Base-by-base conservation (phyloP, 2,797 vertebrate genomes). In the Rhadinocentrus ornatus region DNA sequence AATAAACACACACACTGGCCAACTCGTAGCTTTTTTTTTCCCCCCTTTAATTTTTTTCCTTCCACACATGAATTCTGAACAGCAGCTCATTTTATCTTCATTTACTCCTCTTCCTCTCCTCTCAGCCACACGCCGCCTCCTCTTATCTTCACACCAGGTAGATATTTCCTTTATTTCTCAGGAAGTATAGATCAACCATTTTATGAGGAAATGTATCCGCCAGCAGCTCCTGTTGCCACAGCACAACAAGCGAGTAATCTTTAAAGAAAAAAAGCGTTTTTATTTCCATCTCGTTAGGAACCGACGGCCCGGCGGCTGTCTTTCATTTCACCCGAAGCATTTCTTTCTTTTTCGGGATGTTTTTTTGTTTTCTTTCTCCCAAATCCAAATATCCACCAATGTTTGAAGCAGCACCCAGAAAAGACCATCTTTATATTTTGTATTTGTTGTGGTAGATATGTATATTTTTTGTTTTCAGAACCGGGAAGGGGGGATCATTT, bases 141-240 rank as follows among this genome's bases (percentile, higher is more conserved):
- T 29, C 10, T 39, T 55, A 74, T 73, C 69, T 65, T 71, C 69
- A 71, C 29, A 46, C 81, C 92, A 88, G 88, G 86, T 88, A 87
- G 86, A 90, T 83, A 64, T 90, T 90, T 90, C 85, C 89, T 89
- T 90, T 86, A 73, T 88, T 89, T 91, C 92, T 93, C 91, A 93
- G 92, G 92, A 92, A 92, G 90, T 85, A 77, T 91, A 80, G 70
- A 89, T 82, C 74, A 79, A 84, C 81, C 81, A 79, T 88, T 81
- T 78, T 71, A 75, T 20, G 83, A 92, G 92, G 88, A 91, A 91
- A 90, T 88, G 73, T 84, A 69, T 85, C 82, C 56, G 81, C 83
- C 88, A 88, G 88, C 88, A 88, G 77, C 73, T 81, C 67, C 67
- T n/a, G 37, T 57, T 60, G 3, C 66, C 62, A 58, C 85, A 88